Conservation (phyloP, 2,888 invertebrate species). For the Hypsopygia costalis region DNA sequence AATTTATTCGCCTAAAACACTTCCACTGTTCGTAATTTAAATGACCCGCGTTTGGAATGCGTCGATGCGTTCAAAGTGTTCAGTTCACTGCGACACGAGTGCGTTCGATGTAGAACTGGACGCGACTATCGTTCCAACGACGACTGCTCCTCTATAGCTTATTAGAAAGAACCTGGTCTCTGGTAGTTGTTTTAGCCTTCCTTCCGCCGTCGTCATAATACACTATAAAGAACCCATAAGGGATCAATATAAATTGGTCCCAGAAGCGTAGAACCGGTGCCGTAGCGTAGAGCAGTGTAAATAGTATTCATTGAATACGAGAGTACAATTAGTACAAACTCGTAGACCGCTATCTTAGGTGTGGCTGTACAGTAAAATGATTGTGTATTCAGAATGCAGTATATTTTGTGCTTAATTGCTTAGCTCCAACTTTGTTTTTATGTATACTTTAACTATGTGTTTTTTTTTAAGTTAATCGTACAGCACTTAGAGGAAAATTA, state of each 20-base stretch:
- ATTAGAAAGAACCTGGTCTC: conserved; percentile 44
- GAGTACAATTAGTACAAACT: background rate
- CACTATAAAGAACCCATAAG: conserved; percentile 28
- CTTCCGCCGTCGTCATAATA: conserved; percentile 26
- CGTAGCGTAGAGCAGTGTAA: conserved; percentile 46
- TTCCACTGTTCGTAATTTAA: conserved; percentile 23
- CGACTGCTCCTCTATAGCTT: conserved; percentile 59
- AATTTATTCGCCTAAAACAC: conserved; percentile 18
- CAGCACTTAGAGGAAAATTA: too few relatives aligned
- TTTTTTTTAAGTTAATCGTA: too few relatives aligned
- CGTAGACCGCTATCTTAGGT: conserved; percentile 2
- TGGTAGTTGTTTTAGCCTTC: conserved; percentile 29
- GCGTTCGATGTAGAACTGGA: conserved; percentile 47
- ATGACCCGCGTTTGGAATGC: conserved; percentile 29
- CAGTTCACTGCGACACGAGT: conserved; percentile 42
- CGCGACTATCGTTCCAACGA: conserved; percentile 50
- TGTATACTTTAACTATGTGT: too few relatives aligned
- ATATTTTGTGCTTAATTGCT: too few relatives aligned
- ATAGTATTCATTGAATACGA: conserved; percentile 44
- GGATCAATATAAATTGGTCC: conserved; percentile 37
- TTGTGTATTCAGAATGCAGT: background rate
- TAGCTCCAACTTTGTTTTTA: too few relatives aligned
- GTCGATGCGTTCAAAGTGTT: conserved; percentile 32
- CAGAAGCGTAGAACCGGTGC: conserved; percentile 32
- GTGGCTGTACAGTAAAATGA: background rate